These are phyloP conservation scores for Hydrozoanthus tunicans DNA, from an alignment of 64 coral and sea anemone species.

Conservation along the genomic window DNA sequence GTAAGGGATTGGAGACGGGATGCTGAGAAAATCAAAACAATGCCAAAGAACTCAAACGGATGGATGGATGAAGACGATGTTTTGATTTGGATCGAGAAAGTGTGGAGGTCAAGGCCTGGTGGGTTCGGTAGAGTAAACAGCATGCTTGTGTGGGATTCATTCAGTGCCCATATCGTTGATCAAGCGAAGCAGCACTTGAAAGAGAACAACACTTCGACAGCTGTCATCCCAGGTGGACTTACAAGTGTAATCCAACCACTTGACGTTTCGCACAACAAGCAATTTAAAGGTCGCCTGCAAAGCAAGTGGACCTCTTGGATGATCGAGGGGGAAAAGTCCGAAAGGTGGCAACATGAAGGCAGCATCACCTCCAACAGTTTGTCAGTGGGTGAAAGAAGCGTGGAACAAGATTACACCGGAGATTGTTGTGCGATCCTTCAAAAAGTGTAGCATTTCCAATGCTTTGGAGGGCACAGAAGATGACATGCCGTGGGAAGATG, in stretches of 20 bases:
- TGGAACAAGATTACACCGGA: conserved; percentile 34
- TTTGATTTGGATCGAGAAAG: conserved; percentile 38
- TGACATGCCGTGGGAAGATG: background rate
- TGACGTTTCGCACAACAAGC: background rate
- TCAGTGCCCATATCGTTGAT: conserved; percentile 30
- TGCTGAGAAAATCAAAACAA: conserved; percentile 38
- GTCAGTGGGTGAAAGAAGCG: conserved; percentile 34
- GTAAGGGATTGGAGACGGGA: conserved; percentile 47
- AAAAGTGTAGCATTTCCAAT: conserved; percentile 25
- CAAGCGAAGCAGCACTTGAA: conserved; percentile 7
- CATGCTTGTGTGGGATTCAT: conserved; percentile 43
- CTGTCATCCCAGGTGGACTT: background rate
- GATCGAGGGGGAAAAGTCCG: conserved; percentile 21
- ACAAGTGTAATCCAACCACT: background rate
- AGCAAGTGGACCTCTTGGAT: conserved; percentile 19
- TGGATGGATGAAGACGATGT: conserved; percentile 60
- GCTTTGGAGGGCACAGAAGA: conserved; percentile 9
- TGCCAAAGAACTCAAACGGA: conserved; percentile 33
- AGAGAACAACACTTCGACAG: background rate
- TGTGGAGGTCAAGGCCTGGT: conserved; percentile 46
- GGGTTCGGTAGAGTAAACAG: background rate
- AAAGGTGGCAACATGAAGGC: conserved; percentile 37
- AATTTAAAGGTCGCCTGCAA: background rate
- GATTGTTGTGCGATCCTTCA: background rate
- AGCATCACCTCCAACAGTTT: conserved; percentile 13